Base-by-base conservation (phyloP, 2,113 vertebrate genomes). In the Hiodon tergisus region DNA sequence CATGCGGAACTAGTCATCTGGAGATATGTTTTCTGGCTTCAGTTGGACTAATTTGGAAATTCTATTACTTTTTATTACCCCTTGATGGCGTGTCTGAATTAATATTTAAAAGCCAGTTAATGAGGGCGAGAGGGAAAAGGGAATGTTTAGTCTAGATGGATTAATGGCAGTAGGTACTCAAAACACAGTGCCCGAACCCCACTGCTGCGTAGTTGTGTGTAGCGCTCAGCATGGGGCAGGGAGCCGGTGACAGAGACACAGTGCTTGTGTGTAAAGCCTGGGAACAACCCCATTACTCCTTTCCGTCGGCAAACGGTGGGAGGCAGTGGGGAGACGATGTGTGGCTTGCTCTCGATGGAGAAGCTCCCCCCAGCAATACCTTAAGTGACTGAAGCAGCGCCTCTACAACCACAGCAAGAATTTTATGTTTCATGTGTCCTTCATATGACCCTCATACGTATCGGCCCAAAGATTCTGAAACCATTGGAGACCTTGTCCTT, bases 11-110 rank as follows among this genome's bases (percentile, higher is more conserved):
- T 6, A 16, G 11, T 52, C n/a, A 65, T 13, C 48, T 10, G 60
- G 16, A 55, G 51, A 54, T 52, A 55, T n/a, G 65, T 63, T 14
- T 73, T 14, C 60, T 16, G n/a, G 72, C 16, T 65, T 72, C 72
- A 53, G 50, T 11, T 10, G 60, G 48, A 53, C 16, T 63, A 48
- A 53, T 62, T 51, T 65, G 50, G 54, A 73, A 53, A 53, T 61
- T 53, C 8, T 65, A 65, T 65, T 66, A 54, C 61, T 63, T 65
- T 66, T 63, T 13, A 63, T 31, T 7, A 65, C 50, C 51, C 52
- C 51, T 65, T 8, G 50, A 73, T 65, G 51, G 60, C 51, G 63
- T 52, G 51, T 46, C 61, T 6, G 46, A 46, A 31, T 62, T 14
- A 63, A 65, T 73, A 62, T 65, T 63, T 73, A 62, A 63, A 53